Percentiles rank a stretch among this genome's conserved stretches.
These are phyloP conservation scores for Petrocephalus schoutedeni DNA, from an alignment of 2,797 vertebrate species.

Conservation along the genomic window DNA sequence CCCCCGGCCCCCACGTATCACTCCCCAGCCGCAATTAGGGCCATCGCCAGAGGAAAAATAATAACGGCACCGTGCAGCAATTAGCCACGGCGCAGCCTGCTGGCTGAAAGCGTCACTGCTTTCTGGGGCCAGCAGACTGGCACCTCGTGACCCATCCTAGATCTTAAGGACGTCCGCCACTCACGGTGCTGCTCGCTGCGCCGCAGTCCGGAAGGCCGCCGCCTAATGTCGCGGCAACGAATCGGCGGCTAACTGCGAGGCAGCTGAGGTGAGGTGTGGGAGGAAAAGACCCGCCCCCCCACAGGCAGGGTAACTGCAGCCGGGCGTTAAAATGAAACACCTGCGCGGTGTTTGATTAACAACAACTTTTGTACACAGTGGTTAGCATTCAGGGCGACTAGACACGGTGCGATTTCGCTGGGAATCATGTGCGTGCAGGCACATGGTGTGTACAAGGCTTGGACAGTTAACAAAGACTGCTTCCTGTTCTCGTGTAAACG, in stretches of 20 bases:
- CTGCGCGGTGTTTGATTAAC: not conserved
- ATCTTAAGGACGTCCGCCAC: not conserved
- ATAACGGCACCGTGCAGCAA: not conserved
- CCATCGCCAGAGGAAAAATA: not conserved
- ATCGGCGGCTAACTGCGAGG: not conserved
- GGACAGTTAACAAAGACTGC: not conserved
- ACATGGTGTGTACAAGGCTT: not conserved
- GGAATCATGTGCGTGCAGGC: not conserved
- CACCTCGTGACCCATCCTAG: not conserved
- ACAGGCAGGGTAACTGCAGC: not conserved
- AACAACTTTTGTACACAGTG: not conserved
- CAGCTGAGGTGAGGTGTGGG: not conserved
- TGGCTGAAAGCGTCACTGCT: not conserved
- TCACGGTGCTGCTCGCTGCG: not conserved
- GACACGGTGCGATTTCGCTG: not conserved
- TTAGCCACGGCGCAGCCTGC: not conserved
- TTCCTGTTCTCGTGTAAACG: not conserved
- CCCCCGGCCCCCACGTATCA: conserved; percentile 28
- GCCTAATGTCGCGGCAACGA: not conserved
- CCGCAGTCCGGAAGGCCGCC: not conserved
- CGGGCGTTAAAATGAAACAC: not conserved
- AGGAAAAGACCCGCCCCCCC: not conserved
- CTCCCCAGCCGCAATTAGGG: conserved; percentile 14
- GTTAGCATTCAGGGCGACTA: not conserved
- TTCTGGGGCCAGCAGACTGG: not conserved